Conservation (phyloP, 2,888 invertebrate species). For the Hirudinaria manillensis region DNA sequence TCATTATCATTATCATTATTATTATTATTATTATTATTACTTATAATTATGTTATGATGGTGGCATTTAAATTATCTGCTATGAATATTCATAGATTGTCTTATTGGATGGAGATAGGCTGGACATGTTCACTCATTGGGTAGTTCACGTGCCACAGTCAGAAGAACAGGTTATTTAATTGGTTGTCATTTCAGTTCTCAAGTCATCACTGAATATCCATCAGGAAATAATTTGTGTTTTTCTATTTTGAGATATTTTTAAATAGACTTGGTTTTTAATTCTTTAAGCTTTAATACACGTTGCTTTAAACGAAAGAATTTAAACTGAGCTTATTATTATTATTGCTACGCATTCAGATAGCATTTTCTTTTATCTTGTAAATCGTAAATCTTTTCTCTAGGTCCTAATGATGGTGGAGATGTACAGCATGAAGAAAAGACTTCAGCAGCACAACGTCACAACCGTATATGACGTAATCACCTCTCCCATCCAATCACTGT, state of each 20-base stretch:
- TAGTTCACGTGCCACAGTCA: conserved; percentile 35
- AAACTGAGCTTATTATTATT: no score
- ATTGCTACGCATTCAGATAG: no score
- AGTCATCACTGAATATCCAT: no score
- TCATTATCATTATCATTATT: conserved; percentile 7
- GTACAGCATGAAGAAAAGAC: conserved; percentile 36
- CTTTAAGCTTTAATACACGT: no score
- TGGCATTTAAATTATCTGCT: background rate
- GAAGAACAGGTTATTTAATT: conserved; percentile 22
- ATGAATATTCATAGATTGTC: conserved; percentile 29
- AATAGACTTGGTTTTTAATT: no score
- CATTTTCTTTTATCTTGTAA: no score
- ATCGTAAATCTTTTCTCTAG: conserved; percentile 8
- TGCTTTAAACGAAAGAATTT: no score
- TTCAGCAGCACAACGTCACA: conserved; percentile 31
- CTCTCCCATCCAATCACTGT: background rate
- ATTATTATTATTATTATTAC: background rate
- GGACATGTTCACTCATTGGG: conserved; percentile 35
- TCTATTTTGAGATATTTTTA: no score
- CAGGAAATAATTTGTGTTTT: no score
- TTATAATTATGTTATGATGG: no score
- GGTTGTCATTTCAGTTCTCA: background rate
- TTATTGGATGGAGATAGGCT: conserved; percentile 35
- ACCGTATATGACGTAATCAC: background rate
- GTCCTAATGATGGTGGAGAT: conserved; percentile 35